Evolutionary conservation across 1,140 invertebrate species (phyloP).

Genomic region (Lerema accius): DNA sequence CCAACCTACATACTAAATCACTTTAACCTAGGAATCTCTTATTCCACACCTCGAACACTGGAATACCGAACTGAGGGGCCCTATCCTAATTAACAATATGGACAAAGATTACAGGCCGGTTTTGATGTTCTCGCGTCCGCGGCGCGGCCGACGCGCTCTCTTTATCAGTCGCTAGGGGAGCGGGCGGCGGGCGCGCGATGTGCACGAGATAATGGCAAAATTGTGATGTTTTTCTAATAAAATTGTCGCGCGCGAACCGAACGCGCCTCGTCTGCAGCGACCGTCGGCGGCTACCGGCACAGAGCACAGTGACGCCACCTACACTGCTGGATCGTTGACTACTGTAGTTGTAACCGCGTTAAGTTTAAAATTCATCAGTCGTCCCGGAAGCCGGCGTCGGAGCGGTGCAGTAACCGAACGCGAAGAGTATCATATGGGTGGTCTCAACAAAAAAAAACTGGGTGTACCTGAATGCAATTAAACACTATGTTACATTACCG

Average conservation of each 20-base stretch:
- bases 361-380: conserved; percentile 42
- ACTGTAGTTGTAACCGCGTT: conserved; percentile 26
- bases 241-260: conserved; percentile 35
- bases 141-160: conserved; percentile 69
- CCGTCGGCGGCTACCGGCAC: conserved; percentile 11
- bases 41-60: conserved; percentile 70
- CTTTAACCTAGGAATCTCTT: conserved; percentile 79
- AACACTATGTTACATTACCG: conserved; percentile 63
- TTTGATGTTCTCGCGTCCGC: conserved; percentile 61
- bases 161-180: conserved; percentile 69
- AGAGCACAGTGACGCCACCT: conserved; percentile 39
- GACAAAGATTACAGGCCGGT: conserved; percentile 75
- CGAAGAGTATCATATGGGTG: conserved; percentile 20
- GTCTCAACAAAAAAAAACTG: conserved; percentile 34
- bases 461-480: conserved; percentile 47
- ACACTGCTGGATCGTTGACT: conserved; percentile 34
- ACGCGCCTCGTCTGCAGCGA: conserved; percentile 33
- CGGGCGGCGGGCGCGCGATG: conserved; percentile 61
- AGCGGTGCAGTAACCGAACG: conserved; percentile 19
- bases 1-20: conserved; percentile 73
- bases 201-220: conserved; percentile 75
- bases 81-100: conserved; percentile 77
- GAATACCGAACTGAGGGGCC: conserved; percentile 68
- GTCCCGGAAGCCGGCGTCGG: conserved; percentile 14
- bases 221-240: conserved; percentile 79